These are phyloP conservation scores for Campylorhamphus procurvoides DNA, from an alignment of 2,113 vertebrate species.

Conservation along the genomic window DNA sequence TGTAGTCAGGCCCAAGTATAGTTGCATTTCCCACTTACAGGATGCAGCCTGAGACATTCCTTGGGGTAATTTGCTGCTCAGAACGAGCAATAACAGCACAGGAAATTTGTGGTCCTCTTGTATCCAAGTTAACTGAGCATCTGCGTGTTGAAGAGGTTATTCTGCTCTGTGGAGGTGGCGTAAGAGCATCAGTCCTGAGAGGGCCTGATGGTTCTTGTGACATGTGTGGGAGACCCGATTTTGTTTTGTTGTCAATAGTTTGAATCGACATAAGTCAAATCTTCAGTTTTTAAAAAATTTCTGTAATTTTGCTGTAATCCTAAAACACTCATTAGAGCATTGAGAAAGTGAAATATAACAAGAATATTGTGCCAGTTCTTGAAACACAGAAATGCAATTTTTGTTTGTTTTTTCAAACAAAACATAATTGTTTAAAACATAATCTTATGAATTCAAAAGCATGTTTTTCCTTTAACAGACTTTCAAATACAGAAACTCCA, in stretches of 20 bases:
- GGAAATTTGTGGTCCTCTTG: background rate
- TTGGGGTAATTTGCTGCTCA: background rate
- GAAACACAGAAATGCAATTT: background rate
- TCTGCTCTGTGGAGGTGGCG: background rate
- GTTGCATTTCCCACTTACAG: background rate
- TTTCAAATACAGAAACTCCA: background rate
- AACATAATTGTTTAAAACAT: no score
- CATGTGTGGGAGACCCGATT: background rate
- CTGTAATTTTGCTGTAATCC: background rate
- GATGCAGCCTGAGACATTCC: background rate
- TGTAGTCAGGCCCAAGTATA: background rate
- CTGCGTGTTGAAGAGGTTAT: background rate
- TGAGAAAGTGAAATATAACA: background rate
- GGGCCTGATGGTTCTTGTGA: background rate
- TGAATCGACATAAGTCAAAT: background rate
- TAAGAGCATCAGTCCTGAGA: background rate
- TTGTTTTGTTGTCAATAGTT: background rate
- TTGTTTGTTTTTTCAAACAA: background rate
- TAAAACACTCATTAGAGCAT: background rate
- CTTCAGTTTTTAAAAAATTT: background rate
- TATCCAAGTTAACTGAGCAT: fast-evolving
- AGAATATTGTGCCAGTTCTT: background rate
- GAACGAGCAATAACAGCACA: background rate
- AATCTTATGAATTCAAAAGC: background rate
- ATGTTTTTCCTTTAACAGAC: background rate